A percentile compares a stretch with the other conserved stretches of the same genome.
phyloP scores from a whole-genome alignment of 2,888 invertebrate species.

The Callyntrura guangdongensis region DNA sequence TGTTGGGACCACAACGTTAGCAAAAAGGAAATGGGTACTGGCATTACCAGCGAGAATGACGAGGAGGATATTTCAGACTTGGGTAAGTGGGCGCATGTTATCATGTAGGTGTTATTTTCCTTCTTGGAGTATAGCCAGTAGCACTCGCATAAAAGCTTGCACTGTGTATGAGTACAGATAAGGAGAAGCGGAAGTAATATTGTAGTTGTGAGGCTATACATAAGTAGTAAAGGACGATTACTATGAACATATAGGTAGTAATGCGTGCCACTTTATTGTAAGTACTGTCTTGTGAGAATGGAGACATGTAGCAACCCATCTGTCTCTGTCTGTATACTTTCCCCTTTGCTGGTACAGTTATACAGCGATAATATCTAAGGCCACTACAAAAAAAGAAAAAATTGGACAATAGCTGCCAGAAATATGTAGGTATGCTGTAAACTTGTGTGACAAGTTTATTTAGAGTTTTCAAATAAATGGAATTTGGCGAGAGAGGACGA shows the following conservation, averaged over 20 bases:
- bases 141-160: not conserved
- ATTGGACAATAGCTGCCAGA: no score
- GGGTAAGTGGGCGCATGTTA: constrained; percentile 43
- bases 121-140: constrained; percentile 21
- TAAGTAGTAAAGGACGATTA: not conserved
- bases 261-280: no score
- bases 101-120: constrained; percentile 26
- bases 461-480: not conserved
- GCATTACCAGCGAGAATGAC: constrained; percentile 30
- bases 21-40: constrained; percentile 35
- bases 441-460: not conserved
- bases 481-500: not conserved
- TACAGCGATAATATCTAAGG: not conserved
- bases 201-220: not conserved
- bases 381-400: not conserved
- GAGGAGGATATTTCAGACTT: constrained; percentile 72
- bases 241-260: not conserved
- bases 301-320: not conserved
- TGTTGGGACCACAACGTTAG: constrained; percentile 34
- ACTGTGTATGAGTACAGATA: not conserved
- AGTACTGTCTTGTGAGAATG: not conserved
- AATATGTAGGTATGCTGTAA: not conserved
- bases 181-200: constrained; percentile 11
- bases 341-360: not conserved
- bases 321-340: not conserved